phyloP scores from a whole-genome alignment of 2,888 invertebrate genomes.

The Rhopalosiphum nymphaeae region DNA sequence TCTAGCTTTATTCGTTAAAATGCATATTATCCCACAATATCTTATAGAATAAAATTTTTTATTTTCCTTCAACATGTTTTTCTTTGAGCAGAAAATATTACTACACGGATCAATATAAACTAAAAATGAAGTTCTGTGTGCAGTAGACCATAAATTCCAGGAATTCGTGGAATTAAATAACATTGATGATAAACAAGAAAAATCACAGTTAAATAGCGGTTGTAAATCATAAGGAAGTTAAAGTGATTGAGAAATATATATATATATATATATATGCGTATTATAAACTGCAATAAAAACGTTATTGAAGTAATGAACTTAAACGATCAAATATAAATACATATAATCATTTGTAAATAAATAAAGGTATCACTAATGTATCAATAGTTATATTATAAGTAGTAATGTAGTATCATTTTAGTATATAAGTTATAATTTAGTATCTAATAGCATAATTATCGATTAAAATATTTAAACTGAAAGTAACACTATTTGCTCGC shows the following conservation, averaged over 20 bases:
- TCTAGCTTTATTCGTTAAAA: background rate
- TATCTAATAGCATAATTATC: background rate
- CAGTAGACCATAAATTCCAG: background rate
- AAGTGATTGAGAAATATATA: background rate
- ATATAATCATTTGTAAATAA: background rate
- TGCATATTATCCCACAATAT: background rate
- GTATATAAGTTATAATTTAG: no score
- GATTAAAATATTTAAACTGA: background rate
- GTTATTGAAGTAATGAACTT: background rate
- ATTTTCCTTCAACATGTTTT: background rate
- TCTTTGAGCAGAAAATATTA: background rate
- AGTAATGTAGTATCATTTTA: background rate
- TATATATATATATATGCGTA: background rate
- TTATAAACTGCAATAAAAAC: background rate
- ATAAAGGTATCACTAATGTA: background rate
- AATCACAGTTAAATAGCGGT: background rate
- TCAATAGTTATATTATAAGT: background rate
- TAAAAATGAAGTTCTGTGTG: constrained; percentile 1
- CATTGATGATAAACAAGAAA: background rate
- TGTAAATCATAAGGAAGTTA: background rate
- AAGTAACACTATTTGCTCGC: background rate
- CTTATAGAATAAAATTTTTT: background rate
- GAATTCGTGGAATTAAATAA: background rate
- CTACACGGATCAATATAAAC: constrained; percentile 19
- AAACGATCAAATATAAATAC: background rate